A percentile compares a stretch with the other conserved stretches of the same genome.
Evolutionary conservation across 2,797 vertebrate genomes (phyloP).

Genomic region (Urophycis tenuis): DNA sequence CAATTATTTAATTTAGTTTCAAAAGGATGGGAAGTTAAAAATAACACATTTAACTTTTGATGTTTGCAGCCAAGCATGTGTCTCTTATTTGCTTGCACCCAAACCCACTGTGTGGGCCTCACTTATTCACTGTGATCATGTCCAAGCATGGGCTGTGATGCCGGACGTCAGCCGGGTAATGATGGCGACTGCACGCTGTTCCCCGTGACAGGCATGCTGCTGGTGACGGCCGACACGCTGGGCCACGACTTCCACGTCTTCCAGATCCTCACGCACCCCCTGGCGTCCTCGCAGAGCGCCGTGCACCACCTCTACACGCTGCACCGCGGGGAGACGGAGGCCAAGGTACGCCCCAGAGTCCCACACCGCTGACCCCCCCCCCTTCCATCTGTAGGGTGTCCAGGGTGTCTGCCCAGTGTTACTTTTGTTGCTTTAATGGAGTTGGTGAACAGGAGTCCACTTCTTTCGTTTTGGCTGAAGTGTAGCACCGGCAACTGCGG

Average conservation of each 20-base stretch:
- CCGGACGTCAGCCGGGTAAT: neutral
- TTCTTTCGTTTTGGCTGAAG: neutral
- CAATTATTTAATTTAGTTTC: neutral
- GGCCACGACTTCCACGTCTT: constrained; percentile 98
- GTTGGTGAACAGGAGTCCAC: too few species aligned
- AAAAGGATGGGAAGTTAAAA: neutral
- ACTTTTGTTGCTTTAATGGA: neutral
- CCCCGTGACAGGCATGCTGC: constrained; percentile 82
- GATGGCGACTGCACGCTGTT: neutral
- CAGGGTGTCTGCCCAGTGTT: too few species aligned
- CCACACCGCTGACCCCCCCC: neutral
- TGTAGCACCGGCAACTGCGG: neutral
- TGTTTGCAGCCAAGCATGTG: neutral
- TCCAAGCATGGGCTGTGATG: neutral
- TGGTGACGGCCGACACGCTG: constrained; percentile 91
- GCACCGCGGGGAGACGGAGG: constrained; percentile 97
- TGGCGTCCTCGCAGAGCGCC: constrained; percentile 93
- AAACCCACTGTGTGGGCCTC: too few species aligned
- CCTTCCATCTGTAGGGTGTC: neutral
- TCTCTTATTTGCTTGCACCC: neutral
- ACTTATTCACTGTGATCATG: neutral
- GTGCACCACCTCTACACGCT: constrained; percentile 97
- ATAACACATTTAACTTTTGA: neutral
- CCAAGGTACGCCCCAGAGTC: constrained; percentile 76
- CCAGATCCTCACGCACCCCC: constrained; percentile 95